Percentiles rank a stretch among this genome's conserved stretches.
These are phyloP conservation scores for Choristoneura rosaceana DNA, from an alignment of 2,888 invertebrate species.

Conservation along the genomic window DNA sequence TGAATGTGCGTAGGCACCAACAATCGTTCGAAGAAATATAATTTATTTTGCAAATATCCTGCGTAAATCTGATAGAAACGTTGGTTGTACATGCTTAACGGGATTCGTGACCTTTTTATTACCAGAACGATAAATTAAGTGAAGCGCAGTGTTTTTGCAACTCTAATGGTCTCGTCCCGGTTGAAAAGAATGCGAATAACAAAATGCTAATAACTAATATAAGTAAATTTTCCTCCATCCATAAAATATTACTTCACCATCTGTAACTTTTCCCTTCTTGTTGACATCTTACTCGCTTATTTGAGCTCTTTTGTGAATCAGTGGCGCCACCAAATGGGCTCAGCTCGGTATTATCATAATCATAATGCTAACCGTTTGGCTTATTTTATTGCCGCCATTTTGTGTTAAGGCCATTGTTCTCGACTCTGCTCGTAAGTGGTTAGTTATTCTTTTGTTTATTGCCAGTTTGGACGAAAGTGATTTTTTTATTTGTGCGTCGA, in stretches of 20 bases:
- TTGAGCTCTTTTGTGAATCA: conserved; percentile 16
- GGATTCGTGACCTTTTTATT: too few relatives aligned
- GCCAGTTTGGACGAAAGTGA: not conserved
- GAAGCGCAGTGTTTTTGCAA: too few relatives aligned
- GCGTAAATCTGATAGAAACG: too few relatives aligned
- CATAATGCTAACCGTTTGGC: conserved; percentile 11
- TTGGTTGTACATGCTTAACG: too few relatives aligned
- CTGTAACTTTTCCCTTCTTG: not conserved
- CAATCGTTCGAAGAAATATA: not conserved
- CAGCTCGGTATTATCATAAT: conserved; percentile 21
- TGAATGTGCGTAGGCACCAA: not conserved
- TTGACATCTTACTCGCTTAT: not conserved
- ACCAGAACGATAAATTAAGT: too few relatives aligned
- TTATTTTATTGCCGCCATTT: conserved; percentile 21
- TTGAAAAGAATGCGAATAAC: too few relatives aligned
- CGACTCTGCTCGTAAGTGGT: conserved; percentile 4
- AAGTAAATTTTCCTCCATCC: not conserved
- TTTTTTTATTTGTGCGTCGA: not conserved
- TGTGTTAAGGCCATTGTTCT: conserved; percentile 2
- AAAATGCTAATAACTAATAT: too few relatives aligned
- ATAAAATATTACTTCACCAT: not conserved
- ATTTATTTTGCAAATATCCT: not conserved
- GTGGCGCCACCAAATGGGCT: conserved; percentile 14
- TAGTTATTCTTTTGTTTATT: conserved; percentile 20
- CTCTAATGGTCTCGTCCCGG: too few relatives aligned